Conservation (phyloP, 2,797 vertebrate genomes). For the Aeoliscus strigatus region DNA sequence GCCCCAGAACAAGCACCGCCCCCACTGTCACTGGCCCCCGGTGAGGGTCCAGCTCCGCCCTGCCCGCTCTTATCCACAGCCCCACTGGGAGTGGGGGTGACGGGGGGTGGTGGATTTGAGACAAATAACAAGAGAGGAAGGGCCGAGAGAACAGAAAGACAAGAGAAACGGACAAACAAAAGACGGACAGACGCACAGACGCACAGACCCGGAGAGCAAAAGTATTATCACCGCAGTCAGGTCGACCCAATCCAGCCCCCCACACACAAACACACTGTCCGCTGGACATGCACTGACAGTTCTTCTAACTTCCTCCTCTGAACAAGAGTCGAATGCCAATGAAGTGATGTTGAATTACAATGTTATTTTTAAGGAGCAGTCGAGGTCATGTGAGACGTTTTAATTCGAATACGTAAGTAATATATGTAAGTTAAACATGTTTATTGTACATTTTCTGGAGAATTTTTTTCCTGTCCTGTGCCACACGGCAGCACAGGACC, state of each 20-base stretch:
- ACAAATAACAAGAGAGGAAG: constrained; percentile 49
- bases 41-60: constrained; percentile 76
- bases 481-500: no score
- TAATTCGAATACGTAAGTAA: no score
- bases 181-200: constrained; percentile 66
- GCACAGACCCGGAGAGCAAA: constrained; percentile 72
- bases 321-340: no score
- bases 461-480: no score
- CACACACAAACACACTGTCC: constrained; percentile 27
- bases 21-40: constrained; percentile 63
- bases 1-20: constrained; percentile 71
- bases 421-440: no score
- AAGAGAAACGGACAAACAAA: constrained; percentile 44
- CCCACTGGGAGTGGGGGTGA: constrained; percentile 81
- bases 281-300: constrained; percentile 6
- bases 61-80: constrained; percentile 86
- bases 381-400: no score
- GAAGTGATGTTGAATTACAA: no score
- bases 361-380: no score
- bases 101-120: constrained; percentile 49
- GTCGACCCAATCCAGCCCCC: constrained; percentile 38
- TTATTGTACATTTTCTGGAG: no score
- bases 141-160: constrained; percentile 44
- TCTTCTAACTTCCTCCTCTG: no score
- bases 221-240: constrained; percentile 43